A percentile compares a stretch with the other conserved stretches of the same genome.
Conservation (phyloP, 1,140 invertebrate genomes). For the Venustaconcha ellipsiformis region DNA sequence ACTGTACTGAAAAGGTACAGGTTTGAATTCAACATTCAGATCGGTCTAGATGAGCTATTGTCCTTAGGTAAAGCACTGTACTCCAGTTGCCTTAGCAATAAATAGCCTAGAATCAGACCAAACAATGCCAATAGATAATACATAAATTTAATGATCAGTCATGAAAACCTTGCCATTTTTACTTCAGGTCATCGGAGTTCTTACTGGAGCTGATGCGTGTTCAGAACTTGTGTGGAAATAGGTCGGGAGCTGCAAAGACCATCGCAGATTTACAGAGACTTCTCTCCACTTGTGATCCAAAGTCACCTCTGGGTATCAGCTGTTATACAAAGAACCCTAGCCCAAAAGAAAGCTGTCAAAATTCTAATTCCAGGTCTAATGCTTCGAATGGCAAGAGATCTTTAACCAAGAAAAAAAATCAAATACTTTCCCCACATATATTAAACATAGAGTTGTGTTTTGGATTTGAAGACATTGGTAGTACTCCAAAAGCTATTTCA, state of each 20-base stretch:
- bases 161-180: no score
- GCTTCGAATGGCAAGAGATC: not conserved
- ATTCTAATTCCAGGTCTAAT: not conserved
- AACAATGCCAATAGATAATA: no score
- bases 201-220: slow-evolving; percentile 19
- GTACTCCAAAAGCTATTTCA: not conserved
- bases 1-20: no score
- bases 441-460: slow-evolving; percentile 3
- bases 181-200: slow-evolving; percentile 23
- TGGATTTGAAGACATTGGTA: slow-evolving; percentile 7
- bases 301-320: not conserved
- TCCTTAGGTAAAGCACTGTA: no score
- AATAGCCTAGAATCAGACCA: no score
- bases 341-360: not conserved
- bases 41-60: no score
- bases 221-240: slow-evolving; percentile 15
- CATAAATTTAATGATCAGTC: no score
- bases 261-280: slow-evolving; percentile 10
- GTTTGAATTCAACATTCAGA: no score
- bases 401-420: not conserved
- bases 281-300: not conserved
- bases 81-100: no score
- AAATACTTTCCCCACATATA: not conserved
- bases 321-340: not conserved
- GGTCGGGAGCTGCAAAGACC: slow-evolving; percentile 8